phyloP scores from a whole-genome alignment of 2,113 vertebrate species.

The Stegostoma tigrinum region DNA sequence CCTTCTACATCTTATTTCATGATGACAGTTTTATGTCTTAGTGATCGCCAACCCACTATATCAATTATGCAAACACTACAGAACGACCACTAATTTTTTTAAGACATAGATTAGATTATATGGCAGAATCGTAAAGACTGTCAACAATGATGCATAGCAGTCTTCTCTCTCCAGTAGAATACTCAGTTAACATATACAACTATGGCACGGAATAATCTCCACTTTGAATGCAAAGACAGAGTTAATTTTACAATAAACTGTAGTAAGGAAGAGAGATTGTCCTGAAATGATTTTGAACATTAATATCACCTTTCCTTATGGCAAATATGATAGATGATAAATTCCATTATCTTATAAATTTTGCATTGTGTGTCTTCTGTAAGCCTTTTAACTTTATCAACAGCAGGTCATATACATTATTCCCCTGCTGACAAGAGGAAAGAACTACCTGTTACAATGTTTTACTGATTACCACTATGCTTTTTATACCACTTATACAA shows the following conservation, averaged over 20 bases:
- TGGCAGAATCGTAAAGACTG: neutral
- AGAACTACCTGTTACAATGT: neutral
- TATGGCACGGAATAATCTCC: neutral
- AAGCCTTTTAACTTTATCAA: constrained; percentile 27
- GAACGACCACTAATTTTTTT: neutral
- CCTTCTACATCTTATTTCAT: neutral
- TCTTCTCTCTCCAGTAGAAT: neutral
- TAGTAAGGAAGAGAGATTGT: neutral
- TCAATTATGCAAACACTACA: neutral
- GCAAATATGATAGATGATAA: constrained; percentile 23
- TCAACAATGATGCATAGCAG: neutral
- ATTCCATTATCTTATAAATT: constrained; percentile 37
- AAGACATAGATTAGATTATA: neutral
- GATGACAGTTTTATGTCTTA: neutral
- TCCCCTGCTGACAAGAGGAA: neutral
- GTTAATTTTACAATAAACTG: constrained; percentile 4
- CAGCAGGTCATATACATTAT: constrained; percentile 13
- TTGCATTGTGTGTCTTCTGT: constrained; percentile 28
- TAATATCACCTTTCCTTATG: constrained; percentile 16
- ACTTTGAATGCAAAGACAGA: neutral
- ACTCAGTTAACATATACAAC: neutral
- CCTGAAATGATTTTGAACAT: neutral
- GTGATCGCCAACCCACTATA: neutral
- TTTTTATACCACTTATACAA: constrained; percentile 9
- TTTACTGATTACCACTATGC: constrained; percentile 22